phyloP scores from a whole-genome alignment of 2,113 vertebrate species.

The Notarius lentiginosus region DNA sequence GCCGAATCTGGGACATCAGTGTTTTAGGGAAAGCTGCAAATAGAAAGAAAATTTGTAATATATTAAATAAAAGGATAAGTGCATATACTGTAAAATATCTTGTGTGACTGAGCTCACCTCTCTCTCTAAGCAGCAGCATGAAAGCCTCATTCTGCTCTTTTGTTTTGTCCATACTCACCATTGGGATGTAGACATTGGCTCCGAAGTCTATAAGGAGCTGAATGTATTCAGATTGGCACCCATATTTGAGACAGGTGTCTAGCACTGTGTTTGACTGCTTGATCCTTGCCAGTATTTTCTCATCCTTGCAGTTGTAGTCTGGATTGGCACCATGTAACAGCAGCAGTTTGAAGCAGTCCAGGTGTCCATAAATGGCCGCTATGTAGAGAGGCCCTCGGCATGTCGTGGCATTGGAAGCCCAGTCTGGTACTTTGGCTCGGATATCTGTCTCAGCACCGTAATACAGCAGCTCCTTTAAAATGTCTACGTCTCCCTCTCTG shows the following conservation, averaged over 20 bases:
- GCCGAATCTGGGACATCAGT: conserved; percentile 85
- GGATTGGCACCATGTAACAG: conserved; percentile 83
- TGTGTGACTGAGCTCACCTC: conserved; percentile 74
- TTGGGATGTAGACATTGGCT: conserved; percentile 87
- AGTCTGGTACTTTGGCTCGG: conserved; percentile 77
- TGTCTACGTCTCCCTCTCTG: conserved; percentile 77
- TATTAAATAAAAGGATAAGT: background rate
- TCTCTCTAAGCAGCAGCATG: conserved; percentile 80
- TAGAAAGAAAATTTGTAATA: conserved; percentile 16
- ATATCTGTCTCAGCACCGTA: conserved; percentile 78
- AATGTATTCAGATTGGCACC: conserved; percentile 78
- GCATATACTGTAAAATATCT: background rate
- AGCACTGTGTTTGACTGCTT: conserved; percentile 77
- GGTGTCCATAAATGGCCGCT: conserved; percentile 83
- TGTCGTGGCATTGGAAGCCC: conserved; percentile 76
- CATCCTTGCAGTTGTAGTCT: conserved; percentile 74
- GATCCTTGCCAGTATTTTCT: conserved; percentile 62
- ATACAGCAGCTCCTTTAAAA: conserved; percentile 80
- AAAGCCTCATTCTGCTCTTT: conserved; percentile 75
- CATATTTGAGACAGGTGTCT: conserved; percentile 76
- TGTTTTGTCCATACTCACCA: conserved; percentile 64
- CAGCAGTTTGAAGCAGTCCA: conserved; percentile 86
- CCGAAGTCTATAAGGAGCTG: conserved; percentile 91
- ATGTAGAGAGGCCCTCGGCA: conserved; percentile 90
- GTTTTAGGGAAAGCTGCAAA: conserved; percentile 82